Percentiles rank a stretch among this genome's conserved stretches.
phyloP scores from a whole-genome alignment of 2,888 invertebrate genomes.

The Crematogaster levior region DNA sequence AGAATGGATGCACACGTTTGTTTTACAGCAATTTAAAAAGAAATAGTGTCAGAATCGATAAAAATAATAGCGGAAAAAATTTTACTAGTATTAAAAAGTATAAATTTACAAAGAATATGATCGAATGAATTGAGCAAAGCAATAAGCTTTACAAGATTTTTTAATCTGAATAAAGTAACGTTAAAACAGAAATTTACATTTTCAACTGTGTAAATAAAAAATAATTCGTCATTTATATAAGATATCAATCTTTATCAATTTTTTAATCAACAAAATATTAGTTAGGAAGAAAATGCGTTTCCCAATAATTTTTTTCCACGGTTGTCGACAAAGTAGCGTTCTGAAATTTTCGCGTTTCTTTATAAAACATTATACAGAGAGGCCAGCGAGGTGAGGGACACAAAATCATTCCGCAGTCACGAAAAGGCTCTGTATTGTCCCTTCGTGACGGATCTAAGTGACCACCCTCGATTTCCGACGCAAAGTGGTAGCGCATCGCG shows the following conservation, averaged over 20 bases:
- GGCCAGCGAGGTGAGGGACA: constrained; percentile 28
- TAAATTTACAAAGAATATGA: neutral
- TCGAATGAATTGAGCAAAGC: neutral
- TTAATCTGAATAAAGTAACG: too few relatives aligned
- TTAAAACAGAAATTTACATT: neutral
- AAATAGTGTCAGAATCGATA: constrained; percentile 8
- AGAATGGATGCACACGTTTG: constrained; percentile 41
- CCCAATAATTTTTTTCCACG: neutral
- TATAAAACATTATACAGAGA: constrained; percentile 29
- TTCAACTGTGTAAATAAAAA: neutral
- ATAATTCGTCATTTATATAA: neutral
- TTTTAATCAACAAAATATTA: neutral
- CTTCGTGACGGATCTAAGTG: constrained; percentile 83
- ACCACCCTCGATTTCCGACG: constrained; percentile 84
- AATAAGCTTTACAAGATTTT: neutral
- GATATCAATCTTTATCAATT: neutral
- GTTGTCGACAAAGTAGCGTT: neutral
- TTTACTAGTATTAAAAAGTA: neutral
- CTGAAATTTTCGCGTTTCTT: constrained; percentile 33
- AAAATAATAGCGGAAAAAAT: constrained; percentile 13
- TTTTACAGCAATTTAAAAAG: constrained; percentile 50
- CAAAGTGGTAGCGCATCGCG: constrained; percentile 82
- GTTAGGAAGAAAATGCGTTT: neutral
- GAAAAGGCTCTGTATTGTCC: constrained; percentile 63
- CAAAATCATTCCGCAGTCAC: constrained; percentile 61